Base-by-base conservation (phyloP, 2,797 vertebrate species). In the Periophthalmus magnuspinnatus region DNA sequence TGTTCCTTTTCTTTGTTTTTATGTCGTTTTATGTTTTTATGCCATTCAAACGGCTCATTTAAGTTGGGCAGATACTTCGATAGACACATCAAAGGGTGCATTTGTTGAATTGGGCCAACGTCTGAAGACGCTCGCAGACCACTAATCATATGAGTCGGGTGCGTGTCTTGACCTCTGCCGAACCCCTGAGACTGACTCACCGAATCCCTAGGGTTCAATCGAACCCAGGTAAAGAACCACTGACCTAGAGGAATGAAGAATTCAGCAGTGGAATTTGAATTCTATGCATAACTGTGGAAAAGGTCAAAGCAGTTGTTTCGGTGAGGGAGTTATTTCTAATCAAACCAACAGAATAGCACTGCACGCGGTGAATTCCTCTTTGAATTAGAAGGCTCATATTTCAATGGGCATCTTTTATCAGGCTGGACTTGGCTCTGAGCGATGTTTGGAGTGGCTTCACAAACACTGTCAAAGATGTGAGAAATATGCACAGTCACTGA, bases 391-490 rank as follows among this genome's bases (percentile, higher is more conserved):
- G 88, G 91, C 85, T 93, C 89, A 80, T 58, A 89, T 93, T 93
- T 92, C 93, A 92, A 89, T 87, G 72, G 88, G 83, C 89, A 84
- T 93, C 91, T 92, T 89, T 93, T 93, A 93, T 83, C 92, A 67
- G 76, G 73, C 80, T 91, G 90, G 89, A 93, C 86, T 88, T 84
- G 87, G 88, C 87, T 91, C 82, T 91, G 92, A 93, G 82, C 75
- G 92, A 90, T 81, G 86, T 86, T 85, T 94, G 93, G 93, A 93
- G 89, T 2, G 57, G 83, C 87, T 94, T 93, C 93, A 93, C 89
- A 93, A 92, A 92, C 79, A 32, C 52, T 75, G 77, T 78, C 60
- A 88, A 88, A 92, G 90, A 93, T 93, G 92, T 91, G 84, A 93
- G 85, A 83, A 88, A 84, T 84, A 10, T 69, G 33, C 45, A 62